Conservation (phyloP, 2,888 invertebrate species). For the Rhingia campestris region DNA sequence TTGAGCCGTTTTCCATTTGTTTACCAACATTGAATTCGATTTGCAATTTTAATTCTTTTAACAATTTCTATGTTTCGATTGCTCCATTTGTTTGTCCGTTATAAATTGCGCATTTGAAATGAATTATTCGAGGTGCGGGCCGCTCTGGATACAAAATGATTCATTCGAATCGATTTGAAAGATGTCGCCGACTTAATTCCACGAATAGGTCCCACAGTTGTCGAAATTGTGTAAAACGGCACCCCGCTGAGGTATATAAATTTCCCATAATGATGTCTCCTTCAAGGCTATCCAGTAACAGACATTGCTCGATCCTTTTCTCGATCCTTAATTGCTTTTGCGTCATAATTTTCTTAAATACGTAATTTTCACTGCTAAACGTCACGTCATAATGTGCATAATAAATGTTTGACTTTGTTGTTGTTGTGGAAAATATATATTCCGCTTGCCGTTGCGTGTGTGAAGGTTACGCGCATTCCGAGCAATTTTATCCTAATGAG, state of each 20-base stretch:
- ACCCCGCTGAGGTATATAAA: neutral
- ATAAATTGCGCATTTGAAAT: slow-evolving; percentile 44
- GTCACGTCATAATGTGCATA: slow-evolving; percentile 10
- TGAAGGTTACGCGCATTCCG: slow-evolving; percentile 26
- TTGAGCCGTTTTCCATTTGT: slow-evolving; percentile 56
- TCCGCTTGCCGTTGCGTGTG: neutral
- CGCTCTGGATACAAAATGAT: slow-evolving; percentile 27
- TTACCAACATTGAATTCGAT: slow-evolving; percentile 62
- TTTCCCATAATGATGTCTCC: slow-evolving; percentile 8
- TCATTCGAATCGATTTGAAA: slow-evolving; percentile 2
- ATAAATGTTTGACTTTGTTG: slow-evolving; percentile 2
- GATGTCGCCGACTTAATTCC: neutral
- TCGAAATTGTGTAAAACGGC: neutral
- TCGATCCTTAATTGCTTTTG: slow-evolving; percentile 35
- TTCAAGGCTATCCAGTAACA: slow-evolving; percentile 36
- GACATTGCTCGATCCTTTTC: slow-evolving; percentile 1
- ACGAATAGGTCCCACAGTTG: neutral
- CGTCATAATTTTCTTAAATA: slow-evolving; percentile 23
- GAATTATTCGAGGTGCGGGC: slow-evolving; percentile 3
- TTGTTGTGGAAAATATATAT: neutral
- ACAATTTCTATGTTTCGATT: slow-evolving; percentile 4
- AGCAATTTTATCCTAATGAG: slow-evolving; percentile 30
- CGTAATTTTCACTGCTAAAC: neutral
- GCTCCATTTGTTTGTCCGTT: neutral
- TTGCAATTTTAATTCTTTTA: slow-evolving; percentile 60